phyloP scores from a whole-genome alignment of 2,113 vertebrate genomes.

The Lampris incognitus region DNA sequence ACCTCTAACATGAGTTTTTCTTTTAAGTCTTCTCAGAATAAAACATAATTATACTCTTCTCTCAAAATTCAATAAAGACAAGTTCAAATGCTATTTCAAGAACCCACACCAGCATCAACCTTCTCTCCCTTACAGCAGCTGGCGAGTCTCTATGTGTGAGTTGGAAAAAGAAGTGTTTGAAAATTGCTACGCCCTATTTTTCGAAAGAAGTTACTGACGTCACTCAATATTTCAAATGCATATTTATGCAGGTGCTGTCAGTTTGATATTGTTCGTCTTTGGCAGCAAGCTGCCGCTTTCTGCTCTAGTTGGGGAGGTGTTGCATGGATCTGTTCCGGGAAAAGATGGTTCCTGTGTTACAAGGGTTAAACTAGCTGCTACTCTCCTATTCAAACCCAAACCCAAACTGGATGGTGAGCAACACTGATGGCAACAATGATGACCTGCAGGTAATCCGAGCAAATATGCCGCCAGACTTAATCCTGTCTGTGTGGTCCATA shows the following conservation, averaged over 20 bases:
- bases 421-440: conserved; percentile 40
- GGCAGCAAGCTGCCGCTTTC: conserved; percentile 51
- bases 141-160: neutral
- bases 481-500: conserved; percentile 52
- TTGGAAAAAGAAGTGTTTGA: conserved; percentile 30
- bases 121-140: neutral
- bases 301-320: conserved; percentile 17
- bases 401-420: conserved; percentile 25
- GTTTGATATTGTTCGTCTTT: conserved; percentile 46
- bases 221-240: conserved; percentile 51
- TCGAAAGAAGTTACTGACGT: conserved; percentile 51
- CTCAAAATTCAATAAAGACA: no score
- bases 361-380: neutral
- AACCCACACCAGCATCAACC: neutral
- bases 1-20: no score
- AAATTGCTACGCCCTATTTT: conserved; percentile 30
- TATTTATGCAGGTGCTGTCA: conserved; percentile 62
- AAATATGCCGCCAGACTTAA: conserved; percentile 66
- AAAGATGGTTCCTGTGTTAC: neutral
- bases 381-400: conserved; percentile 46
- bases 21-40: no score
- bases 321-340: neutral
- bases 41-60: no score
- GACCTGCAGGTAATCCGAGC: conserved; percentile 54
- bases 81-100: no score